A percentile compares a stretch with the other conserved stretches of the same genome.
These are phyloP conservation scores for Teleogryllus oceanicus DNA, from an alignment of 2,888 invertebrate species.

Conservation along the genomic window DNA sequence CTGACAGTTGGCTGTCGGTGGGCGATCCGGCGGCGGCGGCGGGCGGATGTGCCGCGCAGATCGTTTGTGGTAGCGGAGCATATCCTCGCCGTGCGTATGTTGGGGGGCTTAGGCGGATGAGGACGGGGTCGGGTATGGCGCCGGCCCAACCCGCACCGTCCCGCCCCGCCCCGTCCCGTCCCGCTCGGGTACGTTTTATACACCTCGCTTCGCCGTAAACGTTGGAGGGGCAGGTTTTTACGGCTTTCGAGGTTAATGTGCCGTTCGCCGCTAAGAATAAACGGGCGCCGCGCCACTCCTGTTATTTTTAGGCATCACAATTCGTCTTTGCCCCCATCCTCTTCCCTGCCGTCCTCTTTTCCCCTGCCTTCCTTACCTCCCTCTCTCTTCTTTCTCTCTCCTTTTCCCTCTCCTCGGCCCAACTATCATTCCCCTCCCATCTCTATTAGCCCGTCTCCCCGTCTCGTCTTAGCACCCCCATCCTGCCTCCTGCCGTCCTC, in stretches of 20 bases:
- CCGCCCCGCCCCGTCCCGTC: neutral
- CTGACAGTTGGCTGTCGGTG: too few relatives aligned
- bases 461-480: neutral
- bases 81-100: too few relatives aligned
- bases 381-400: too few relatives aligned
- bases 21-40: too few relatives aligned
- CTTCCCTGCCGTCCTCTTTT: neutral
- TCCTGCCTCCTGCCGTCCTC: neutral
- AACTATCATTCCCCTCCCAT: too few relatives aligned
- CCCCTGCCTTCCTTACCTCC: too few relatives aligned
- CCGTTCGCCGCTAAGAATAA: slow-evolving; percentile 5
- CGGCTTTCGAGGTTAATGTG: slow-evolving; percentile 18
- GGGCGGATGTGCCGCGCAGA: too few relatives aligned
- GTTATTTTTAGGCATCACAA: neutral
- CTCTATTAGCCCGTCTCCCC: too few relatives aligned
- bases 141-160: neutral
- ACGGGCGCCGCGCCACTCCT: neutral
- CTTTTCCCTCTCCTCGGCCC: too few relatives aligned
- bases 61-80: too few relatives aligned
- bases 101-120: too few relatives aligned
- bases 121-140: too few relatives aligned
- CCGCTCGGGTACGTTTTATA: neutral
- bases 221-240: neutral
- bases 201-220: neutral
- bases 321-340: slow-evolving; percentile 19